A percentile compares a stretch with the other conserved stretches of the same genome.
Conservation (phyloP, 2,113 vertebrate species). For the Romanogobio albipinnatus region DNA sequence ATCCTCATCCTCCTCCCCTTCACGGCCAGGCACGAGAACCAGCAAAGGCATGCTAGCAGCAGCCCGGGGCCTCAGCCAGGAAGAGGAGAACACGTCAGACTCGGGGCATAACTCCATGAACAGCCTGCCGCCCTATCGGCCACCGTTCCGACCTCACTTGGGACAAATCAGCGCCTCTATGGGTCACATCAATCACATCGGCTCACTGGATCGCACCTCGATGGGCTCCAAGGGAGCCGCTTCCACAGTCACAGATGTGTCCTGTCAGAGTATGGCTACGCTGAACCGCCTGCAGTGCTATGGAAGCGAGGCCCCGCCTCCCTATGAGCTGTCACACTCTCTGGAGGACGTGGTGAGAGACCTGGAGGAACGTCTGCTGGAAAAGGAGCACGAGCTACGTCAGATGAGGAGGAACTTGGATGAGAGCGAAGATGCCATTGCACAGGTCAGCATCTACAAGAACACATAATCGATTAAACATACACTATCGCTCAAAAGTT, state of each 20-base stretch:
- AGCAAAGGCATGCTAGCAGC: constrained; percentile 73
- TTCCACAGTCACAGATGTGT: constrained; percentile 70
- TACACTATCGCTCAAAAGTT: no score
- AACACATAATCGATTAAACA: no score
- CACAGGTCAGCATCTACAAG: constrained; percentile 79
- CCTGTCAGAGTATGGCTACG: constrained; percentile 85
- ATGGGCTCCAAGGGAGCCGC: constrained; percentile 73
- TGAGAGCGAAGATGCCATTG: constrained; percentile 88
- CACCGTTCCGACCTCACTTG: constrained; percentile 83
- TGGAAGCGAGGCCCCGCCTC: constrained; percentile 82
- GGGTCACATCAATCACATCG: constrained; percentile 94
- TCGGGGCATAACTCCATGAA: constrained; percentile 91
- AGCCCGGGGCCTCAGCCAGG: constrained; percentile 75
- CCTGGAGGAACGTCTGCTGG: constrained; percentile 86
- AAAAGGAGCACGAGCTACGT: constrained; percentile 88
- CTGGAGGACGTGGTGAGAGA: constrained; percentile 87
- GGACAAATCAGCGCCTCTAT: constrained; percentile 91
- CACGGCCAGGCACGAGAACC: constrained; percentile 70
- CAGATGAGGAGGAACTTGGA: constrained; percentile 91
- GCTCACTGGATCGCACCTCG: constrained; percentile 86
- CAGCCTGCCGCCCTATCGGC: constrained; percentile 86
- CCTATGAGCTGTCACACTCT: constrained; percentile 88
- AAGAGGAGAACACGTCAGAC: constrained; percentile 84
- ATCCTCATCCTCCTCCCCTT: constrained; percentile 83
- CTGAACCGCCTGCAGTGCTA: constrained; percentile 83